Conservation (phyloP, 2,797 vertebrate species). For the Enteromius fasciolatus region DNA sequence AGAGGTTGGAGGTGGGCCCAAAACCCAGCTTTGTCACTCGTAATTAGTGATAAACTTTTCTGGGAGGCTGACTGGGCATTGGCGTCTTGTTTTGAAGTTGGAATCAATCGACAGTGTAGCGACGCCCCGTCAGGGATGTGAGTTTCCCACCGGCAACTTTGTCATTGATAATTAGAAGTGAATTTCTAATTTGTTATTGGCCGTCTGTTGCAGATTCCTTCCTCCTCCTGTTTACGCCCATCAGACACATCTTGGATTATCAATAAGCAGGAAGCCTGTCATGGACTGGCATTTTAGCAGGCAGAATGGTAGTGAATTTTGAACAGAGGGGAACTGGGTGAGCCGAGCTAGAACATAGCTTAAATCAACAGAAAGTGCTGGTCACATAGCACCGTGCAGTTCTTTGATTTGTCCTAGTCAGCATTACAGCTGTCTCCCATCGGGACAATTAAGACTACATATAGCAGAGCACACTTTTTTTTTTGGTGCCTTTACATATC, state of each 20-base stretch:
- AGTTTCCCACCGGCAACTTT: constrained; percentile 43
- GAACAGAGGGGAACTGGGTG: constrained; percentile 24
- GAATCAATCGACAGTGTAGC: constrained; percentile 42
- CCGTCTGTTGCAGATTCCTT: constrained; percentile 29
- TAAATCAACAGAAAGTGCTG: constrained; percentile 36
- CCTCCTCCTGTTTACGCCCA: constrained; percentile 40
- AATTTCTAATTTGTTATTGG: constrained; percentile 52
- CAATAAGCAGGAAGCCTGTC: constrained; percentile 50
- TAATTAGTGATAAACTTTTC: constrained; percentile 54
- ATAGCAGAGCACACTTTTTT: not conserved
- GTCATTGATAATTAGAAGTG: constrained; percentile 57
- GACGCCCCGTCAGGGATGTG: constrained; percentile 37
- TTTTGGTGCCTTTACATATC: not conserved
- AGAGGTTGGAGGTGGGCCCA: constrained; percentile 12
- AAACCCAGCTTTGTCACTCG: constrained; percentile 46
- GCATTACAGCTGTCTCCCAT: constrained; percentile 26
- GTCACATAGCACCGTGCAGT: not conserved
- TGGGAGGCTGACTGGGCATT: constrained; percentile 36
- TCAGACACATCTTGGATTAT: constrained; percentile 49
- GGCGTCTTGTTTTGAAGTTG: constrained; percentile 38
- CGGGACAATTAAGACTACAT: constrained; percentile 29
- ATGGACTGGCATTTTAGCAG: constrained; percentile 32
- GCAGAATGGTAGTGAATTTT: constrained; percentile 31
- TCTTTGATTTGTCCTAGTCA: constrained; percentile 40
- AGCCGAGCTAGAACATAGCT: constrained; percentile 1